phyloP scores from a whole-genome alignment of 2,888 invertebrate species.

The Mimumesa dahlbomi region DNA sequence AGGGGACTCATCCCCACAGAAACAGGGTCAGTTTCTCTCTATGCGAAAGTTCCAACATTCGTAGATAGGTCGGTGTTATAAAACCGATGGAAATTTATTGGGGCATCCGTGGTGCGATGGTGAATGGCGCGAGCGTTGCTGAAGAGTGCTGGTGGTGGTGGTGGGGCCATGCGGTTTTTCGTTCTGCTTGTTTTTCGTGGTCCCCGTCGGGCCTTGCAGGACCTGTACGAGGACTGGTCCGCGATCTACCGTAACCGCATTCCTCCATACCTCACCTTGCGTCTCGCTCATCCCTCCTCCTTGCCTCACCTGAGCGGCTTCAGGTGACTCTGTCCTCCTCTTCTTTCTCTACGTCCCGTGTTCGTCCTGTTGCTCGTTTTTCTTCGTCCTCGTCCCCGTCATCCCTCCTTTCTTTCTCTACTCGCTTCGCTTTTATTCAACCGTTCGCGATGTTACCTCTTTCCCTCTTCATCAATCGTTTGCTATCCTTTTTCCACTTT shows the following conservation, averaged over 20 bases:
- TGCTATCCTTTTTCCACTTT: constrained; percentile 11
- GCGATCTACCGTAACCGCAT: constrained; percentile 78
- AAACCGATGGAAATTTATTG: constrained; percentile 65
- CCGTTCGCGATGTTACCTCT: constrained; percentile 34
- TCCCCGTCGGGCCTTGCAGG: constrained; percentile 60
- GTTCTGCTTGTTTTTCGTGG: constrained; percentile 62
- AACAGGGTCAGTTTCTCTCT: constrained; percentile 15
- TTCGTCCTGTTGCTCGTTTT: constrained; percentile 16
- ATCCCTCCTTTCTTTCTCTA: constrained; percentile 9
- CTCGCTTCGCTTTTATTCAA: constrained; percentile 46
- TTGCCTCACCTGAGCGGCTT: constrained; percentile 32
- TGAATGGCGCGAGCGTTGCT: constrained; percentile 55
- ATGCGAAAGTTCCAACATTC: constrained; percentile 29
- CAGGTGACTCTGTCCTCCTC: constrained; percentile 26
- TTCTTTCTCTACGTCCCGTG: constrained; percentile 36
- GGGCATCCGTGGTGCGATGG: constrained; percentile 45
- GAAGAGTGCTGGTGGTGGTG: constrained; percentile 22
- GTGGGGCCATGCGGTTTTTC: constrained; percentile 49
- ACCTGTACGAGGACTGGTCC: constrained; percentile 67
- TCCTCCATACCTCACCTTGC: constrained; percentile 66
- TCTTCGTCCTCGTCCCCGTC: neutral
- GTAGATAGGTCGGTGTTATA: constrained; percentile 41
- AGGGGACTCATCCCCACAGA: constrained; percentile 8
- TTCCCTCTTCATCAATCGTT: constrained; percentile 33
- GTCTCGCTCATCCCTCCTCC: constrained; percentile 40